Base-by-base conservation (phyloP, 2,797 vertebrate genomes). In the Centroberyx gerrardi region DNA sequence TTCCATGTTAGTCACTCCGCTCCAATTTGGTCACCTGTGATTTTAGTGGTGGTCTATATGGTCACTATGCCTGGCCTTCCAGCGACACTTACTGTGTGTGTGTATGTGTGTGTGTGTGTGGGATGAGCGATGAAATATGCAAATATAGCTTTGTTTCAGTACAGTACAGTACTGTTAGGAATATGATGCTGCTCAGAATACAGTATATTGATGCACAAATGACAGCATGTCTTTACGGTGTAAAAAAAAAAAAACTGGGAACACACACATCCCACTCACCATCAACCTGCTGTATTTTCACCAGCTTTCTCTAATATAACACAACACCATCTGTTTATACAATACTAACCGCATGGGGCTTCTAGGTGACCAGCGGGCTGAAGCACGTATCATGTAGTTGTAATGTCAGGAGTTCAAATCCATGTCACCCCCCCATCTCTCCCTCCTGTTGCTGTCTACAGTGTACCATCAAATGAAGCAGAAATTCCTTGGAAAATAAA, bases 341-440 rank as follows among this genome's bases (percentile, higher is more conserved):
- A 28, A 10, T 8, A 12, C 58, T 54, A 13, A 54, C 31, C 9
- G 3, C 13, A 52, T 22, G 18, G n/a, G 18, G 49, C 8, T 52
- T 52, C 8, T 22, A 18, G 48, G 27, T 67, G 59, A 12, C 27
- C 62, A 22, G 8, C 28, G 29, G 62, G 54, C 63, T 54, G 31
- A 62, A 29, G 18, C 31, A 10, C 36, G 12, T 44, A 68, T 48
- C 31, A 49, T 40, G 59, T 60, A 44, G 29, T 17, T 22, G 42
- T 22, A 62, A 55, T 40, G 38, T 48, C 51, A 53, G 52, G 29
- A 27, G 54, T 51, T 49, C 36, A 62, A 48, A 44, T 63, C 15
- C 12, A 31, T 22, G 5, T 44, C 38, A 46, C 8, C 4, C 68
- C 53, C 68, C 22, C 27, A 44, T 62, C 2, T 6, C 27, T 53